Evolutionary conservation across 2,797 vertebrate species (phyloP).

Genomic region (Rhinogobio ventralis): DNA sequence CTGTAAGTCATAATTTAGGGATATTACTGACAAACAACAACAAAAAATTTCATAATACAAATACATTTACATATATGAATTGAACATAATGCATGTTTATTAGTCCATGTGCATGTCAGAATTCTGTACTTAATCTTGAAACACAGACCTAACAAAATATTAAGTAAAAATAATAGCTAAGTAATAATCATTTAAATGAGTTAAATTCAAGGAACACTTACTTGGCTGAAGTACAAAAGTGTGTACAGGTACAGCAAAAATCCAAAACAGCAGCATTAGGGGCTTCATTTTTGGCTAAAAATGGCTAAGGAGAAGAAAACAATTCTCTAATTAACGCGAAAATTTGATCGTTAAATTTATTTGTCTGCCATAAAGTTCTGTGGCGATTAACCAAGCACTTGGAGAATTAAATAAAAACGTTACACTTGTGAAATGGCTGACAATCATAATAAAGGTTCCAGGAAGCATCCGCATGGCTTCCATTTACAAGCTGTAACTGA

Average conservation of each 20-base stretch:
- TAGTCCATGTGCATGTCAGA: background rate
- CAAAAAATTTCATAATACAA: background rate
- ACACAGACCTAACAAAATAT: background rate
- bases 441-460: background rate
- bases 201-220: slow-evolving; percentile 63
- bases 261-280: slow-evolving; percentile 62
- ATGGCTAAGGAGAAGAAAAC: slow-evolving; percentile 22
- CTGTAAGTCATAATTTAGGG: background rate
- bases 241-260: slow-evolving; percentile 60
- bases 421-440: background rate
- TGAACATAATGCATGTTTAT: background rate
- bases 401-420: slow-evolving; percentile 3
- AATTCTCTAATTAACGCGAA: slow-evolving; percentile 24
- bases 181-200: background rate
- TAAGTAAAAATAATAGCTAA: background rate
- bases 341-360: background rate
- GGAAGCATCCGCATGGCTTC: slow-evolving; percentile 14
- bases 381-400: slow-evolving; percentile 12
- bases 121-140: background rate
- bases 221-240: slow-evolving; percentile 65
- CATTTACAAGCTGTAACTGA: slow-evolving; percentile 37
- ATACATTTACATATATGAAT: background rate
- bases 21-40: background rate
- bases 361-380: slow-evolving; percentile 10
- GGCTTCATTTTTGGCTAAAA: slow-evolving; percentile 68